Percentiles rank a stretch among this genome's conserved stretches.
phyloP scores from a whole-genome alignment of 2,113 vertebrate species.

The Neolamprologus sp. region DNA sequence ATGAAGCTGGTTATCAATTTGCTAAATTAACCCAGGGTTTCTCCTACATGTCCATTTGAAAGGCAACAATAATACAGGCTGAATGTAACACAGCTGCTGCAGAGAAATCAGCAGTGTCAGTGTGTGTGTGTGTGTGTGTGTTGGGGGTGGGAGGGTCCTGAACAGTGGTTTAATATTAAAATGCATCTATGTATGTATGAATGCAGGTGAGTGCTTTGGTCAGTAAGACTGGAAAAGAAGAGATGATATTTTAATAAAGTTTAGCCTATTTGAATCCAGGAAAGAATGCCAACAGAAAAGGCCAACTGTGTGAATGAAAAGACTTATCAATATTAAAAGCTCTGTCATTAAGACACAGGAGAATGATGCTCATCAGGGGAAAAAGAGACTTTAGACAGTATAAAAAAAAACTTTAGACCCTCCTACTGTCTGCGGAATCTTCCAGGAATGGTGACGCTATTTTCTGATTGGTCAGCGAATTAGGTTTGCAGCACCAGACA shows the following conservation, averaged over 20 bases:
- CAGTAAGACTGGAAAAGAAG: neutral
- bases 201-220: neutral
- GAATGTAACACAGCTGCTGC: neutral
- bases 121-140: neutral
- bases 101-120: neutral
- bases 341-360: neutral
- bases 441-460: neutral
- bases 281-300: neutral
- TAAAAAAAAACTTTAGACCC: neutral
- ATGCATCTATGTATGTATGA: neutral
- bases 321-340: neutral
- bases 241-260: neutral
- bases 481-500: neutral
- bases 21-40: neutral
- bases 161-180: neutral
- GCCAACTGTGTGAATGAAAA: neutral
- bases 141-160: neutral
- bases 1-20: neutral
- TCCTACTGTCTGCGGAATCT: rapidly evolving
- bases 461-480: neutral
- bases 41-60: neutral
- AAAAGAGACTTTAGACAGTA: neutral
- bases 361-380: neutral
- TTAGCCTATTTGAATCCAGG: neutral
- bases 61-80: neutral